Evolutionary conservation across 92 coral and sea anemone species (phyloP).

Genomic region (Montipora capitata): DNA sequence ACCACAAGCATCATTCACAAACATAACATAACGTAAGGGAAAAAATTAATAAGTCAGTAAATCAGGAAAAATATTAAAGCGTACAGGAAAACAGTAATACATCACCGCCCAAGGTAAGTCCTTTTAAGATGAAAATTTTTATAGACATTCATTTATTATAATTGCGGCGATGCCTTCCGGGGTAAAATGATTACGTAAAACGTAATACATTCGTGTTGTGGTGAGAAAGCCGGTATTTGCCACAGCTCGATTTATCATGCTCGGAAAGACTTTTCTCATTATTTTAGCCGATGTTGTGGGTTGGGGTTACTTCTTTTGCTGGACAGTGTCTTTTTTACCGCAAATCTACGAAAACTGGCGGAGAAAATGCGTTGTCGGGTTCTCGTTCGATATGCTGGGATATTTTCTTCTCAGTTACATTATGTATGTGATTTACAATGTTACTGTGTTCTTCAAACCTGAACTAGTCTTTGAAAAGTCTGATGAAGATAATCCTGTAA

Average conservation of each 20-base stretch:
- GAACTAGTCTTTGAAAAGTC: constrained; percentile 63
- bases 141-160: too few relatives aligned
- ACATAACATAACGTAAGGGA: too few relatives aligned
- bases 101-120: too few relatives aligned
- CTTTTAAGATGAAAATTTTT: too few relatives aligned
- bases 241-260: constrained; percentile 40
- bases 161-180: too few relatives aligned
- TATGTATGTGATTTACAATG: constrained; percentile 83
- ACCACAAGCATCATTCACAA: too few relatives aligned
- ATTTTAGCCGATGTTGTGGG: constrained; percentile 83
- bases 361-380: constrained; percentile 88
- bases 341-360: constrained; percentile 94
- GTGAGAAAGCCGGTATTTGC: neutral
- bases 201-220: too few relatives aligned
- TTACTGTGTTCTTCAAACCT: constrained; percentile 77
- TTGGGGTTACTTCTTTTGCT: constrained; percentile 90
- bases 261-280: constrained; percentile 33
- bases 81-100: too few relatives aligned
- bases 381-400: constrained; percentile 88
- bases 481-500: constrained; percentile 77
- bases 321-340: constrained; percentile 89
- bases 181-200: too few relatives aligned
- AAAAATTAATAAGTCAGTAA: too few relatives aligned
- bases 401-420: constrained; percentile 86
- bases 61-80: too few relatives aligned